Percentiles rank a stretch among this genome's conserved stretches.
Evolutionary conservation across 2,113 vertebrate species (phyloP).

Genomic region (Rhabdornis inornatus): DNA sequence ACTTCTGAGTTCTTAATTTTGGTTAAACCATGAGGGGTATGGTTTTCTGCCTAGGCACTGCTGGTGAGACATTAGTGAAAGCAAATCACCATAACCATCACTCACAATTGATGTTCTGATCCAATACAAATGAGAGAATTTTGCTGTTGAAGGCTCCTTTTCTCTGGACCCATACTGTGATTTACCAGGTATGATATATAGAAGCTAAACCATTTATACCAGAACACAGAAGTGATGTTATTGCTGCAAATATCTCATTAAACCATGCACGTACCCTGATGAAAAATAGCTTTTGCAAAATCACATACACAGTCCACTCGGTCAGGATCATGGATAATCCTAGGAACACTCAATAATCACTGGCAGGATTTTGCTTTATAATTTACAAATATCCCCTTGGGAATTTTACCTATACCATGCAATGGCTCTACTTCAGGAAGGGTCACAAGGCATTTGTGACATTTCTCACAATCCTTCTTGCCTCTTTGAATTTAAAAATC

Average conservation of each 20-base stretch:
- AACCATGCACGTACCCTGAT: not conserved
- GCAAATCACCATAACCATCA: not conserved
- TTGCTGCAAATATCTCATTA: not conserved
- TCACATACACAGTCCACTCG: not conserved
- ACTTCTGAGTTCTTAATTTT: not conserved
- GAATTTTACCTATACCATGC: not conserved
- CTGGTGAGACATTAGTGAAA: not conserved
- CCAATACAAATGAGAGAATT: not conserved
- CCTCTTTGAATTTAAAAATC: not conserved
- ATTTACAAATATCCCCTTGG: not conserved
- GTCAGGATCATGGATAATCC: conserved; percentile 9
- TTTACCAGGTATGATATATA: not conserved
- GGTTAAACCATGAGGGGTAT: not conserved
- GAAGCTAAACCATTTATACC: not conserved
- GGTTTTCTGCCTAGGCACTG: not conserved
- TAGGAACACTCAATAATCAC: not conserved
- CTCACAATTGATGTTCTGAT: not conserved
- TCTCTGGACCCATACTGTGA: not conserved
- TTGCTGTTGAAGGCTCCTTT: not conserved
- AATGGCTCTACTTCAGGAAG: not conserved
- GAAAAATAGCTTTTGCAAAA: conserved; percentile 12
- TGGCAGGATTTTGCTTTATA: not conserved
- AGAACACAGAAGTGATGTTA: not conserved
- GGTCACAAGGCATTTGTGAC: not conserved
- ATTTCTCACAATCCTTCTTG: not conserved